These are phyloP conservation scores for Oreochromis niloticus DNA, from an alignment of 2,113 vertebrate genomes.

Conservation along the genomic window DNA sequence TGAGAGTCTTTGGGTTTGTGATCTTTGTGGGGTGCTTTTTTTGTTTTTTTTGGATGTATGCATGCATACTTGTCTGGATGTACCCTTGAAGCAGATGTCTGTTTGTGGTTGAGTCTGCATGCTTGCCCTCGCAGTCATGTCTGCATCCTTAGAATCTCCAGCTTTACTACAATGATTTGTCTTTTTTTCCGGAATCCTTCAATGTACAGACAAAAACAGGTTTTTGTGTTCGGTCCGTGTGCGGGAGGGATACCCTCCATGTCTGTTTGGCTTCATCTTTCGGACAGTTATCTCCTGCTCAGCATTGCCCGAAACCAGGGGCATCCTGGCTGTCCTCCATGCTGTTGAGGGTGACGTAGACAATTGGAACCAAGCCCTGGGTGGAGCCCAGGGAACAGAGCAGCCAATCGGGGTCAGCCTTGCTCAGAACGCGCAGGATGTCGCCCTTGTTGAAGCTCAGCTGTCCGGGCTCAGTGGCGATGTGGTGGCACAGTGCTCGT, in stretches of 20 bases:
- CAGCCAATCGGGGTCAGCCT: slow-evolving; percentile 85
- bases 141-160: background rate
- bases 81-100: background rate
- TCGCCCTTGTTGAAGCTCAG: slow-evolving; percentile 93
- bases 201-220: background rate
- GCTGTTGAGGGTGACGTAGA: slow-evolving; percentile 79
- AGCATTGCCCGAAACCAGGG: background rate
- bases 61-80: slow-evolving; percentile 36
- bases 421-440: slow-evolving; percentile 77
- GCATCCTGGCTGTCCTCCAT: slow-evolving; percentile 51
- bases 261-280: background rate
- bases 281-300: background rate
- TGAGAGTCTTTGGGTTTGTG: slow-evolving; percentile 37
- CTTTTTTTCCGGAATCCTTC: background rate
- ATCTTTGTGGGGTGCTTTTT: background rate
- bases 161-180: background rate
- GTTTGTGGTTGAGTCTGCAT: slow-evolving; percentile 22
- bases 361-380: slow-evolving; percentile 84
- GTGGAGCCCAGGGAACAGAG: slow-evolving; percentile 76
- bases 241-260: background rate
- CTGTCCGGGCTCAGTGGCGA: slow-evolving; percentile 85
- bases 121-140: slow-evolving; percentile 10
- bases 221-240: background rate
- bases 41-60: slow-evolving; percentile 1
- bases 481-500: slow-evolving; percentile 87